Conservation (phyloP, 2,113 vertebrate genomes). For the Edolisoma coerulescens region DNA sequence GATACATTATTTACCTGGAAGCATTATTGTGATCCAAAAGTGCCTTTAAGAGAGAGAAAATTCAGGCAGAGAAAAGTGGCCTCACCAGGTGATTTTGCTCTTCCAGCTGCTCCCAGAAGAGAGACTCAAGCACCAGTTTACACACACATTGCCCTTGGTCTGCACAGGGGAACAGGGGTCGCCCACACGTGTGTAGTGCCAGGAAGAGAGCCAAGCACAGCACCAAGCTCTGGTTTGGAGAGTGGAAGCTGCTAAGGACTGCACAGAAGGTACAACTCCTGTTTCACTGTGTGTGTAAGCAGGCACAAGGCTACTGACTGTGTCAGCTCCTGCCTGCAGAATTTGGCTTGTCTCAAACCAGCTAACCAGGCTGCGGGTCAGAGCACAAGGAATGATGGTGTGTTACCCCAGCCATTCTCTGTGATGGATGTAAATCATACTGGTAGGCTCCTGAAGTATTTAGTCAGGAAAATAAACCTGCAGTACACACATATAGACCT, state of each 20-base stretch:
- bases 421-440: not conserved
- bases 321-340: not conserved
- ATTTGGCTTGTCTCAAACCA: not conserved
- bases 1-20: not conserved
- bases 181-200: accelerated
- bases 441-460: not conserved
- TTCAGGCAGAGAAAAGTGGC: not conserved
- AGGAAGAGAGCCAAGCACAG: not conserved
- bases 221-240: not conserved
- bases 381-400: not conserved
- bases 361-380: not conserved
- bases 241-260: not conserved
- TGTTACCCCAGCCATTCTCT: not conserved
- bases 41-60: not conserved
- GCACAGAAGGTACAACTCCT: not conserved
- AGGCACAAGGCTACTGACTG: not conserved
- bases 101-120: not conserved
- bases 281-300: not conserved
- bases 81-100: not conserved
- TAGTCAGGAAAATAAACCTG: not conserved
- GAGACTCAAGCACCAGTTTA: not conserved
- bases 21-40: not conserved
- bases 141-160: not conserved
- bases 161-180: accelerated
- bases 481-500: not conserved